Conservation (phyloP, 1,140 invertebrate species). For the Orius insidiosus region DNA sequence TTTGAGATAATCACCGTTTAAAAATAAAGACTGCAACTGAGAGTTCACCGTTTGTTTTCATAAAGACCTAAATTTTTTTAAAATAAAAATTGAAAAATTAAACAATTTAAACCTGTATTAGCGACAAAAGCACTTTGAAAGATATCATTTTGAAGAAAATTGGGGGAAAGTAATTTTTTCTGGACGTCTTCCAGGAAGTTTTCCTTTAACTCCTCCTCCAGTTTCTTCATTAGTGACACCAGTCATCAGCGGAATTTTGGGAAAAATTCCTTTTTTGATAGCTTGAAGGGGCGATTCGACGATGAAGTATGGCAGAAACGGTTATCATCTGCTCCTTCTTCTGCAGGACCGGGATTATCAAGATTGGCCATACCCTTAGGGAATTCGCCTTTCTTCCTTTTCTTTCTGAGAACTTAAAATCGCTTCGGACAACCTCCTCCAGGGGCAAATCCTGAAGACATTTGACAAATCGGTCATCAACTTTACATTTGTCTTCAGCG, state of each 20-base stretch:
- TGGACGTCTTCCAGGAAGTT: conserved; percentile 28
- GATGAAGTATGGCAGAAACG: conserved; percentile 24
- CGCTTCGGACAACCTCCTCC: conserved; percentile 25
- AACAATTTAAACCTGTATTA: conserved; percentile 21
- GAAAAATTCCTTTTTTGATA: conserved; percentile 32
- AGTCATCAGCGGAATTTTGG: conserved; percentile 43
- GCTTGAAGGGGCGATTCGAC: conserved; percentile 24
- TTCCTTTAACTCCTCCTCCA: conserved; percentile 33
- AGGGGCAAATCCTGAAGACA: conserved; percentile 36
- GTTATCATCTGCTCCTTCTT: conserved; percentile 41
- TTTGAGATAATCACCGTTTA: conserved; percentile 19
- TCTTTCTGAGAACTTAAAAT: conserved; percentile 18
- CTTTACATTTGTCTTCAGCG: conserved; percentile 37
- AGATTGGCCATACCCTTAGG: conserved; percentile 28
- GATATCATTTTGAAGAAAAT: conserved; percentile 37
- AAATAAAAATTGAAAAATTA: conserved; percentile 21
- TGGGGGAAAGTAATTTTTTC: conserved; percentile 24
- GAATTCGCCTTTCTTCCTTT: conserved; percentile 28
- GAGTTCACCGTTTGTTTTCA: conserved; percentile 17
- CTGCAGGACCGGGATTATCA: conserved; percentile 33
- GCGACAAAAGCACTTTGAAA: conserved; percentile 23
- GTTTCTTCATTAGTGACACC: conserved; percentile 55
- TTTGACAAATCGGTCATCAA: conserved; percentile 31
- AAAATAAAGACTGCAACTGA: conserved; percentile 18
- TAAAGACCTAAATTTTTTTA: conserved; percentile 21